Conservation (phyloP, 2,797 vertebrate genomes). For the Myotis findleyi region DNA sequence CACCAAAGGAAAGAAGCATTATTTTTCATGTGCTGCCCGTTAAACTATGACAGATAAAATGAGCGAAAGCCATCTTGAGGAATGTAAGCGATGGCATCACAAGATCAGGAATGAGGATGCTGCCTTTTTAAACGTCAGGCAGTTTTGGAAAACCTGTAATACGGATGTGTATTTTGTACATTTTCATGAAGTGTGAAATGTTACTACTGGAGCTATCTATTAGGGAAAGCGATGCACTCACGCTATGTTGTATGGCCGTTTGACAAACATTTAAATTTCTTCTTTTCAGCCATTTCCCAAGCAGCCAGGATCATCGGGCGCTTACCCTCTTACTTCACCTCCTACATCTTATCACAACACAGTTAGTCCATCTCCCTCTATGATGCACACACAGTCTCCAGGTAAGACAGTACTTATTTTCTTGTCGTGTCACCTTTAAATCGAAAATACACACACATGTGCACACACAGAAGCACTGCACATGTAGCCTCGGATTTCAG, state of each 20-base stretch:
- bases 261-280: constrained; percentile 66
- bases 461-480: neutral
- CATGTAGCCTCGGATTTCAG: neutral
- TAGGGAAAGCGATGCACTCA: neutral
- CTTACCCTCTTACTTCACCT: constrained; percentile 97
- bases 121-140: neutral
- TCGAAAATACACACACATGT: neutral
- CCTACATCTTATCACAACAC: constrained; percentile 95
- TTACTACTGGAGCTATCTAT: neutral
- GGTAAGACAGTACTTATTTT: constrained; percentile 85
- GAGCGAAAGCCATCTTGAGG: neutral
- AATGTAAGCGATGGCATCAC: neutral
- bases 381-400: constrained; percentile 99
- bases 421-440: neutral
- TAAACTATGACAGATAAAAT: constrained; percentile 39
- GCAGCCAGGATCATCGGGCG: constrained; percentile 90
- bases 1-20: neutral
- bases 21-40: constrained; percentile 3
- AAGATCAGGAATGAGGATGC: constrained; percentile 11
- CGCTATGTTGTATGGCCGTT: neutral
- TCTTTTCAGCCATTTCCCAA: constrained; percentile 89
- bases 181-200: neutral
- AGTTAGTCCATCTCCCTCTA: constrained; percentile 96
- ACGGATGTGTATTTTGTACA: neutral
- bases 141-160: neutral